Base-by-base conservation (phyloP, 1,140 invertebrate genomes). In the Heliconius himera region DNA sequence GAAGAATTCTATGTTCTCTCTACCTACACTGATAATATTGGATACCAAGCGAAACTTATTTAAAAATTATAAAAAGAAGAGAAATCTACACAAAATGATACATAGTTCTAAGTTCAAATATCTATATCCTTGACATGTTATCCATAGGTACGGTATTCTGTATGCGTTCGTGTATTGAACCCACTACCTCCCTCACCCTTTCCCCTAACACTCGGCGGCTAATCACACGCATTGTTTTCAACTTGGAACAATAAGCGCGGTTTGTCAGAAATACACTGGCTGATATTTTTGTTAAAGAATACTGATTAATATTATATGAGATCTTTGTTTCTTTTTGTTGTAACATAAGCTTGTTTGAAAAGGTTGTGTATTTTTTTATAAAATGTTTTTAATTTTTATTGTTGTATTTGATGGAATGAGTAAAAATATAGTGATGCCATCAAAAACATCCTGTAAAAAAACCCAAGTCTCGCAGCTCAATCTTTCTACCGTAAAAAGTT, bases 201-300 rank as follows among this genome's bases (percentile, higher is more conserved):
- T 1, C 54, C 54, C 54, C 54, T 22, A 56, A 56, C 54, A 38
- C 73, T 60, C 73, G 73, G 33, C 60, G 46, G 77, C 78, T 80
- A 80, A 80, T 80, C 78, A 80, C 73, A 36, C 46, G 36, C 49
- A 80, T 80, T 76, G 79, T 80, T 80, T 22, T 20, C 54, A 56
- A 56, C 54, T 56, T 56, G 8, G 54, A 56, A 56, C 54, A 56
- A 56, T 56, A 56, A 56, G 54, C 54, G 20, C 54, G n/a, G 54
- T 56, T 56, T 56, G 54, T n/a, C 54, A 56, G 54, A 56, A 56
- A 56, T 56, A n/a, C n/a, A n/a, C 54, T 9, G 49, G 0, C 49
- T 20, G 54, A 56, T 56, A 56, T 56, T 56, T 56, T 56, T 56
- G n/a, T 22, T 56, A 56, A 56, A 56, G n/a, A 22, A 22, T 22